These are phyloP conservation scores for Elmis aenea DNA, from an alignment of 2,888 invertebrate genomes.

Conservation along the genomic window DNA sequence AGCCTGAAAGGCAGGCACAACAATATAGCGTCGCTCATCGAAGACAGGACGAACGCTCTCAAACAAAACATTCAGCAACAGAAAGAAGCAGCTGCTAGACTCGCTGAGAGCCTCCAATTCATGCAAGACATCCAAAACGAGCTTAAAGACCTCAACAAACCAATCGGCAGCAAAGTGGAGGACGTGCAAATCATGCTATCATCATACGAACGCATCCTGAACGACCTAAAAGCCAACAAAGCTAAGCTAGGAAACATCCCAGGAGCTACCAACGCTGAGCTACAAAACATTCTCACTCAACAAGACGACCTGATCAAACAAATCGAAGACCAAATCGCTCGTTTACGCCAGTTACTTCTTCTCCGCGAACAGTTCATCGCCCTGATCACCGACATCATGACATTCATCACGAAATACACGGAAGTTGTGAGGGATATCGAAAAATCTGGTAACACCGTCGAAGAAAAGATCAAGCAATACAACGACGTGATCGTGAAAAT, in stretches of 20 bases:
- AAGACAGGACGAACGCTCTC: constrained; percentile 68
- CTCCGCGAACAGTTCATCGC: constrained; percentile 86
- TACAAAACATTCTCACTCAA: constrained; percentile 72
- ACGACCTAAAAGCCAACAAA: constrained; percentile 73
- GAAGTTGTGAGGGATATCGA: constrained; percentile 82
- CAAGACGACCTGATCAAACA: constrained; percentile 82
- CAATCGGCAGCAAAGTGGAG: constrained; percentile 80
- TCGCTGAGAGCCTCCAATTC: constrained; percentile 75
- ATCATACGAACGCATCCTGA: constrained; percentile 72
- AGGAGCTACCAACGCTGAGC: constrained; percentile 69
- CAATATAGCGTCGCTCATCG: constrained; percentile 67
- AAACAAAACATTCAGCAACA: constrained; percentile 76
- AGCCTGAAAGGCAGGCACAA: constrained; percentile 73
- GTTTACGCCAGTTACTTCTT: constrained; percentile 69
- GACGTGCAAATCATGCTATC: constrained; percentile 81
- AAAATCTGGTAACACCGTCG: constrained; percentile 72
- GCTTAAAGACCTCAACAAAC: constrained; percentile 75
- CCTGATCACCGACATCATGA: constrained; percentile 79
- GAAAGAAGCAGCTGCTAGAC: constrained; percentile 72
- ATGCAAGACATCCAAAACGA: constrained; percentile 78
- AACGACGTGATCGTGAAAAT: constrained; percentile 81
- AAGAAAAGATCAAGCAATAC: constrained; percentile 83
- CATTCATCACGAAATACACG: constrained; percentile 81
- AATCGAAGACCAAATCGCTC: constrained; percentile 81
- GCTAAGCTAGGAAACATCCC: constrained; percentile 72